Evolutionary conservation across 2,888 invertebrate genomes (phyloP).

Genomic region (Melikaiella ostensackeni): DNA sequence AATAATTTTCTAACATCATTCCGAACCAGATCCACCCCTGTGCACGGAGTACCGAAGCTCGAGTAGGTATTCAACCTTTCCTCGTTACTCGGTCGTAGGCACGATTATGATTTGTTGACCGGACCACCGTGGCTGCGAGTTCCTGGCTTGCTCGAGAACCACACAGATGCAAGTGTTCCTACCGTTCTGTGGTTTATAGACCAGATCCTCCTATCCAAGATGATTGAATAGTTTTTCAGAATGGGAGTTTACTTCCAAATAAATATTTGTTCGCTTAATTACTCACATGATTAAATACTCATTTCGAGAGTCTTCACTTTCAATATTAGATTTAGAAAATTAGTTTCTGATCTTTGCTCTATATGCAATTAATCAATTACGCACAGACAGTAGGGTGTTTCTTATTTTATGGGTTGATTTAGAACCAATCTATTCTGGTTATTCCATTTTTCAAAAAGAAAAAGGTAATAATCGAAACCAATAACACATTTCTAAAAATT

Average conservation of each 20-base stretch:
- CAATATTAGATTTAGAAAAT: background rate
- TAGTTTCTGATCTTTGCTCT: background rate
- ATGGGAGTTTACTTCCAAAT: background rate
- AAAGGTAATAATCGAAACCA: too few relatives aligned
- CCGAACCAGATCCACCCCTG: background rate
- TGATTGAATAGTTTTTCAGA: slow-evolving; percentile 22
- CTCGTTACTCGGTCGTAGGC: slow-evolving; percentile 71
- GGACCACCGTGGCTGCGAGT: slow-evolving; percentile 68
- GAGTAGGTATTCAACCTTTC: slow-evolving; percentile 63
- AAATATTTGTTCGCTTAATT: slow-evolving; percentile 22
- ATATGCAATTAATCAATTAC: too few relatives aligned
- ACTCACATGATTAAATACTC: background rate
- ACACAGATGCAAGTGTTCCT: slow-evolving; percentile 25
- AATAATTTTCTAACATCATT: slow-evolving; percentile 29
- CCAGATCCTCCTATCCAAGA: slow-evolving; percentile 4
- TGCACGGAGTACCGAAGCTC: slow-evolving; percentile 49
- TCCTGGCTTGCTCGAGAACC: slow-evolving; percentile 26
- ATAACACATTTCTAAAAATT: too few relatives aligned
- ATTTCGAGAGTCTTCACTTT: background rate
- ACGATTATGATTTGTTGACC: slow-evolving; percentile 74
- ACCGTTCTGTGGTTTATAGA: slow-evolving; percentile 19
- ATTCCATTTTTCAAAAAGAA: too few relatives aligned
- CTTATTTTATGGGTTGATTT: too few relatives aligned
- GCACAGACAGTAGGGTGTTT: too few relatives aligned
- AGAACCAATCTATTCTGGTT: too few relatives aligned